Conservation (phyloP, 2,113 vertebrate genomes). For the Gymnobelideus leadbeateri region DNA sequence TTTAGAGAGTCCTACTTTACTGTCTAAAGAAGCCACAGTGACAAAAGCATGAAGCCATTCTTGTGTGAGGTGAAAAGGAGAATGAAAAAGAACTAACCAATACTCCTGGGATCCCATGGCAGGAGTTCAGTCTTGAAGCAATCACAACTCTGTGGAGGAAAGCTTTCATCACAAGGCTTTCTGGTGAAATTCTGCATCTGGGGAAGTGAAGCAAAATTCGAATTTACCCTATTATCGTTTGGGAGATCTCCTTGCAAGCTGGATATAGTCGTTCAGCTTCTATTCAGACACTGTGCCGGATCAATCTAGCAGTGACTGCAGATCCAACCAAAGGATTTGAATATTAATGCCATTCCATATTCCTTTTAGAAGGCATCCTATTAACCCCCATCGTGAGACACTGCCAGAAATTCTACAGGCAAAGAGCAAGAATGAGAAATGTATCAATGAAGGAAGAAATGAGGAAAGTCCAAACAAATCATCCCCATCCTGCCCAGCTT, state of each 20-base stretch:
- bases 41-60: conserved; percentile 60
- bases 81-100: conserved; percentile 66
- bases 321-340: conserved; percentile 73
- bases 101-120: conserved; percentile 70
- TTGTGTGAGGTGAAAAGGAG: conserved; percentile 66
- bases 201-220: conserved; percentile 68
- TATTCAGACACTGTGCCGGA: conserved; percentile 36
- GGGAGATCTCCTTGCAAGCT: conserved; percentile 65
- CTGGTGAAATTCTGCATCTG: conserved; percentile 68
- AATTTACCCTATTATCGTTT: conserved; percentile 70
- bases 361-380: conserved; percentile 28
- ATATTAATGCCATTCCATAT: conserved; percentile 66
- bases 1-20: conserved; percentile 67
- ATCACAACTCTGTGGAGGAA: conserved; percentile 74
- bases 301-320: conserved; percentile 67
- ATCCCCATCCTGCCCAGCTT: conserved; percentile 68
- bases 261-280: conserved; percentile 49
- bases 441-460: conserved; percentile 48
- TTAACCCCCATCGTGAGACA: conserved; percentile 59
- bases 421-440: conserved; percentile 55
- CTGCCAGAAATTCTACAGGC: conserved; percentile 58
- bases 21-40: conserved; percentile 70
- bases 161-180: conserved; percentile 68
- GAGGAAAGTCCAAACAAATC: conserved; percentile 75
- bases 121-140: conserved; percentile 69